Evolutionary conservation across 2,888 invertebrate genomes (phyloP), one percentile per base, ranked within the genome.

Genomic region (Troides helena): DNA sequence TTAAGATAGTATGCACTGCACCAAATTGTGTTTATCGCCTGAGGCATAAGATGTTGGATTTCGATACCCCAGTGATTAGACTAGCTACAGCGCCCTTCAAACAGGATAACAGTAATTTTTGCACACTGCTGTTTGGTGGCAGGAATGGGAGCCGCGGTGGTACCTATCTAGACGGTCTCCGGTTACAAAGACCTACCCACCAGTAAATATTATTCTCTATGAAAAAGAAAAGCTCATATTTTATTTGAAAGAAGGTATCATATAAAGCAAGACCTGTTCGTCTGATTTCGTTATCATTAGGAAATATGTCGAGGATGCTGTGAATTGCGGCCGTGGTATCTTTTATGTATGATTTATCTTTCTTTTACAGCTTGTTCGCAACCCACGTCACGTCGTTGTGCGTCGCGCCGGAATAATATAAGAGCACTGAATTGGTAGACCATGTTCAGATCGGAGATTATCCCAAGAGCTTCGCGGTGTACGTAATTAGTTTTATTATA

Each of bases 331-430:
- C 43, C 58, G 50, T 36, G 50, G 5, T 60, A 61, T 69, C 56
- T 61, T 57, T 53, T 65, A 62, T 50, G 25, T 65, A 62, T 65
- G 69, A 65, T 65, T 62, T 69, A 69, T 65, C 10, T 62, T 62
- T 69, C 61, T 43, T 58, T 30, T 57, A 30, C 61, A 30, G 50
- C 46, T 12, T n/a, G n/a, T 56, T 65, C 56, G 30, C 62, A 62
- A 69, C 39, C 62, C 69, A 65, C 30, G 53, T 62, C 69, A 69
- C 69, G 69, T 69, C 23, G 25, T 58, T 65, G 57, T 69, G 60
- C n/a, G 25, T 61, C 65, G 65, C 56, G 60, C 39, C 39, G 53
- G 39, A 69, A 56, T 69, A 60, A 69, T 65, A 69, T 69, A 56
- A 65, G 39, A 39, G 8, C 2, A 60, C n/a, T 50, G 53, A 59